phyloP scores from a whole-genome alignment of 2,888 invertebrate genomes.

The Malthinus seriepunctatus region DNA sequence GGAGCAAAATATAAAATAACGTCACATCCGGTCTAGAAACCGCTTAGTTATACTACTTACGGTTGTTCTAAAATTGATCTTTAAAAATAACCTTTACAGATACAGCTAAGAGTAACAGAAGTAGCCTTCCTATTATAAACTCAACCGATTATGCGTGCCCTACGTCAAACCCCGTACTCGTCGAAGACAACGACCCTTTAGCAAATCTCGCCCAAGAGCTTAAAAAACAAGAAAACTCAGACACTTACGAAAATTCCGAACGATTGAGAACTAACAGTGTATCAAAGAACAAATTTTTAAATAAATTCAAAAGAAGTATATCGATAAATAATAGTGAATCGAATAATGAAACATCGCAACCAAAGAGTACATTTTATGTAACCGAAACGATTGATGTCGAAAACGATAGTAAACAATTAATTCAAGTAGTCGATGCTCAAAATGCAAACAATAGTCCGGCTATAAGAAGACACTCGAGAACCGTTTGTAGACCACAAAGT shows the following conservation, averaged over 20 bases:
- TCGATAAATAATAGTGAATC: constrained; percentile 60
- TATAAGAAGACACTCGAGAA: constrained; percentile 32
- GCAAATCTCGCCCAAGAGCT: constrained; percentile 15
- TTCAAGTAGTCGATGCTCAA: constrained; percentile 30
- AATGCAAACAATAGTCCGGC: constrained; percentile 50
- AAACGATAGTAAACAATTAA: constrained; percentile 45
- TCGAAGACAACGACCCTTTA: constrained; percentile 6
- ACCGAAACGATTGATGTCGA: constrained; percentile 69
- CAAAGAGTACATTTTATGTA: constrained; percentile 73
- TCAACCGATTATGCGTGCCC: not conserved
- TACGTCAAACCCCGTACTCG: constrained; percentile 11
- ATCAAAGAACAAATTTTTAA: constrained; percentile 47
- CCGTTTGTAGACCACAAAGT: constrained; percentile 43
- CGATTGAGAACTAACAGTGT: constrained; percentile 30
- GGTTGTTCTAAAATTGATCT: no score
- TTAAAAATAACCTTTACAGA: not conserved
- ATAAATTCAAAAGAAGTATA: constrained; percentile 64
- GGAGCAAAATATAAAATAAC: no score
- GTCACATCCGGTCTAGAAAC: no score
- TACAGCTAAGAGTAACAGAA: constrained; percentile 15
- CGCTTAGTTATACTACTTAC: not conserved
- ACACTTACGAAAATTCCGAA: constrained; percentile 10
- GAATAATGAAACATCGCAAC: constrained; percentile 45
- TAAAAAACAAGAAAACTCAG: constrained; percentile 11
- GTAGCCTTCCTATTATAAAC: constrained; percentile 5